phyloP scores from a whole-genome alignment of 2,888 invertebrate species.

The Nemapogon koenigi region DNA sequence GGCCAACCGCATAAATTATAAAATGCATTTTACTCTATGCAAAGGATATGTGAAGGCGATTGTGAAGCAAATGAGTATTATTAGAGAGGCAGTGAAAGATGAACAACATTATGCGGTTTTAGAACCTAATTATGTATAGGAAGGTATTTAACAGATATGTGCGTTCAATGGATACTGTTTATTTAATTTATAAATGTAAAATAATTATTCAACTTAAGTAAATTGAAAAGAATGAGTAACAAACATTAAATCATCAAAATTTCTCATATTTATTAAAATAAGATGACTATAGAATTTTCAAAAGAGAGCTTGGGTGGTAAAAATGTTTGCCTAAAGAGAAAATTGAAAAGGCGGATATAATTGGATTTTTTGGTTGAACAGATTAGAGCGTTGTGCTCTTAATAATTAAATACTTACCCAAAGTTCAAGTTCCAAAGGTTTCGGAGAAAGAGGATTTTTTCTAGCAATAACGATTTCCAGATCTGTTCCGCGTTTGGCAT shows the following conservation, averaged over 20 bases:
- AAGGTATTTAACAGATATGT: background rate
- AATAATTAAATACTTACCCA: conserved; percentile 65
- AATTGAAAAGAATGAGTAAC: background rate
- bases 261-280: background rate
- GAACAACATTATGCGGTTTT: conserved; percentile 45
- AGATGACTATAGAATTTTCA: background rate
- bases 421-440: conserved; percentile 82
- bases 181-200: background rate
- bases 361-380: background rate
- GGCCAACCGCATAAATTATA: conserved; percentile 25
- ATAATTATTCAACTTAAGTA: background rate
- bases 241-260: background rate
- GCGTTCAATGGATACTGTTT: background rate
- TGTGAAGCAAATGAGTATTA: conserved; percentile 45
- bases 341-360: conserved; percentile 3
- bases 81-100: conserved; percentile 37
- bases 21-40: conserved; percentile 30
- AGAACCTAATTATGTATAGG: conserved; percentile 5
- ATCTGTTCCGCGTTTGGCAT: conserved; percentile 80
- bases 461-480: conserved; percentile 82
- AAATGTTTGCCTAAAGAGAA: background rate
- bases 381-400: conserved; percentile 5
- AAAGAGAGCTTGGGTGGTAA: background rate
- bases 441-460: conserved; percentile 79
- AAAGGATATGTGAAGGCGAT: conserved; percentile 26